A percentile compares a stretch with the other conserved stretches of the same genome.
Conservation (phyloP, 2,888 invertebrate species). For the Caradrina clavipalpis region DNA sequence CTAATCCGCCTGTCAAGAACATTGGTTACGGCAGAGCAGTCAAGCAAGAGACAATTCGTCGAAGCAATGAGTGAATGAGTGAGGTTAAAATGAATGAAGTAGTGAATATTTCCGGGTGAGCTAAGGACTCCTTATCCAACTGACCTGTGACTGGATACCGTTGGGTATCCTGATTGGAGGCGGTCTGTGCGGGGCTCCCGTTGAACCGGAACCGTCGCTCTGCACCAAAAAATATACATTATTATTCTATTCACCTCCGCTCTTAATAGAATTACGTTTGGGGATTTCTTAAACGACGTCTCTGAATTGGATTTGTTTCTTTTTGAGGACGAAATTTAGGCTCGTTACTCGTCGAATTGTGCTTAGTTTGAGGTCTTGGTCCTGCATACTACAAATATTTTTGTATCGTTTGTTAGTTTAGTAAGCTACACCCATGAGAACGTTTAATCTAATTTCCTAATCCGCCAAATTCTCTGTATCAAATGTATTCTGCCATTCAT, state of each 20-base stretch:
- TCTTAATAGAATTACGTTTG: conserved; percentile 61
- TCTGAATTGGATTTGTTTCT: conserved; percentile 55
- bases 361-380: conserved; percentile 26
- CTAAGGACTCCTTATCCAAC: conserved; percentile 56
- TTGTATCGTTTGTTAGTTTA: conserved; percentile 5
- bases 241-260: conserved; percentile 56
- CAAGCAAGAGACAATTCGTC: not conserved
- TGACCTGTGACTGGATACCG: conserved; percentile 85
- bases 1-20: not conserved
- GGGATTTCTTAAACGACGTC: conserved; percentile 60
- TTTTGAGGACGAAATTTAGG: conserved; percentile 38
- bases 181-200: conserved; percentile 83
- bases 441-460: conserved; percentile 41
- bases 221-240: conserved; percentile 68
- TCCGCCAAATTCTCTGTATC: conserved; percentile 46
- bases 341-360: conserved; percentile 38
- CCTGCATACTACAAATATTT: not conserved
- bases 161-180: conserved; percentile 86
- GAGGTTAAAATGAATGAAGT: conserved; percentile 16
- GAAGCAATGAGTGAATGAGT: conserved; percentile 20
- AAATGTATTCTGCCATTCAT: conserved; percentile 61
- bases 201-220: conserved; percentile 82
- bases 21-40: not conserved
- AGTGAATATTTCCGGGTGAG: conserved; percentile 39
- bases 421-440: conserved; percentile 16